Evolutionary conservation across 2,113 vertebrate genomes (phyloP), one percentile per base, ranked within the genome.

Genomic region (Hipposideros armiger): DNA sequence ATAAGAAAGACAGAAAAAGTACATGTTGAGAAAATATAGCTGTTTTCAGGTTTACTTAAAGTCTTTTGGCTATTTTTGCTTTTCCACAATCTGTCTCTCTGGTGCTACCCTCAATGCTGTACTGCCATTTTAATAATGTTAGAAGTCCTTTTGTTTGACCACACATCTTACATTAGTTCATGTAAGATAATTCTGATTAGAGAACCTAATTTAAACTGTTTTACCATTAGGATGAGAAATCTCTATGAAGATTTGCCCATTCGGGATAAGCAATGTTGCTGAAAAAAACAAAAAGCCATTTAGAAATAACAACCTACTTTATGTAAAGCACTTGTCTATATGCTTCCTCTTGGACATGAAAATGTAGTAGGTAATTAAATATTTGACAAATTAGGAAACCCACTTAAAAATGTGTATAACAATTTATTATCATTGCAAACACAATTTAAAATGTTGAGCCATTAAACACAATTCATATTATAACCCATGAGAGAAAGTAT

Each of bases 381-480:
- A 87, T 91, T 94, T 92, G 76, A 87, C 72, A 95, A 95, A 50
- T 67, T 36, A 85, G 26, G 32, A 91, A 96, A 94, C 76, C 22
- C 67, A 94, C 70, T 91, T 86, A 80, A 94, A 73, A 90, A 81
- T 73, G 24, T 80, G 40, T 76, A 20, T 84, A 91, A 93, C 73
- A 96, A 87, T 62, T 93, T 96, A 86, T 81, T 81, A 67, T 62
- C 74, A 87, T 60, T 77, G 36, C 17, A 95, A 97, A 94, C 47
- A 11, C 64, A 96, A 54, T 95, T 86, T 66, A 93, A 97, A 87
- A 81, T 84, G 40, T 90, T 77, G 47, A 93, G 54, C 42, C 72
- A 95, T 95, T 91, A 91, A 94, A 85, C 54, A 69, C 58, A 96
- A 72, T 92, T 93, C 77, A 84, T 26, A 81, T 92, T 92, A 64